Conservation (phyloP, 2,888 invertebrate species). For the Zonitis immaculata region DNA sequence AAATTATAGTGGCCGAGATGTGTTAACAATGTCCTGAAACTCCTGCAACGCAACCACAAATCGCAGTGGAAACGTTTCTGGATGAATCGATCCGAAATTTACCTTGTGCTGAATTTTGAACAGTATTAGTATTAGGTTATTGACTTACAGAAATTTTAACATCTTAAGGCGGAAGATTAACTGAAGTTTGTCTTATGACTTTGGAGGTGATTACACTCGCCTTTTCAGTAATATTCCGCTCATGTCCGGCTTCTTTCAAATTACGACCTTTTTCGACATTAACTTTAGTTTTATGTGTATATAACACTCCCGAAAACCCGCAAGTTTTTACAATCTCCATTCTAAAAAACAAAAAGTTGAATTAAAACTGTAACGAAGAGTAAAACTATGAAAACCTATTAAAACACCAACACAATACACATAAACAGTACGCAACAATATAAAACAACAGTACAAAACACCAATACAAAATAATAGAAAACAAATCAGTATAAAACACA, state of each 20-base stretch:
- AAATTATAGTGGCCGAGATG: neutral
- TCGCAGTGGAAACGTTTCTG: neutral
- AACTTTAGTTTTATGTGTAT: neutral
- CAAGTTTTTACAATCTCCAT: neutral
- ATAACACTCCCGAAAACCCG: neutral
- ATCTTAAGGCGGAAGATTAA: neutral
- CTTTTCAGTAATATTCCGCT: neutral
- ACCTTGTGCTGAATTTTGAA: neutral
- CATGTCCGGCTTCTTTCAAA: neutral
- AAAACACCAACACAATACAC: neutral
- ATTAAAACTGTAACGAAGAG: neutral
- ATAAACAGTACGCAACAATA: neutral
- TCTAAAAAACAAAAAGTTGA: neutral
- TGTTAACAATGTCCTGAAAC: neutral
- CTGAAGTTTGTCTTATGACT: neutral
- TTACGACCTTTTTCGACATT: neutral
- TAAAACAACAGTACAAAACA: too few species aligned
- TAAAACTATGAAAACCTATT: neutral
- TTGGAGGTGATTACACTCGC: neutral
- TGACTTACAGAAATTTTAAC: neutral
- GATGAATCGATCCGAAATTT: neutral
- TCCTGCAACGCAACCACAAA: neutral
- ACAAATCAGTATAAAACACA: too few species aligned
- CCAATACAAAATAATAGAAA: too few species aligned
- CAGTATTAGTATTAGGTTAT: neutral